Base-by-base conservation (phyloP, 2,797 vertebrate species). In the Sebastes hubbsi region DNA sequence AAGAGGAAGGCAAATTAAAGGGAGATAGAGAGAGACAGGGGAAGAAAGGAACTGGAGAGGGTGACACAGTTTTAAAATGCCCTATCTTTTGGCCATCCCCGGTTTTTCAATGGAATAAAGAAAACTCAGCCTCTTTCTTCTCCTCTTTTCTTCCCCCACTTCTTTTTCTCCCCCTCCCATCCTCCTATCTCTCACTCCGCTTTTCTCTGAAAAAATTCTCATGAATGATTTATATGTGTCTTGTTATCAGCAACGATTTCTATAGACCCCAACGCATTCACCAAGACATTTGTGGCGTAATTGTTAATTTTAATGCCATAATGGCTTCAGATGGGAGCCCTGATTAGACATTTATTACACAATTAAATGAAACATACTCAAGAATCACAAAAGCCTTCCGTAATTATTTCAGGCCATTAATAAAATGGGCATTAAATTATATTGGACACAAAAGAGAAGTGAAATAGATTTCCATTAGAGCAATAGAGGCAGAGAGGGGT, bases 371-470 rank as follows among this genome's bases (percentile, higher is more conserved):
- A 99, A 99, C 98, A 99, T 99, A 99, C 98, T 99, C 98, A 98
- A 99, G 97, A 98, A 99, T 99, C 97, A 99, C 98, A 99, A 99
- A 99, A 97, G 98, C 96, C 95, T 97, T 97, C 98, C 97, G 95
- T 99, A 99, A 99, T 99, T 99, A 99, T 99, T 99, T 99, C 98
- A 99, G 98, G 98, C 98, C 98, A 99, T 99, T 99, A 99, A 99
- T 99, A 99, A 99, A 99, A 99, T 98, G 97, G 98, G 97, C 98
- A 99, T 99, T 99, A 99, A 99, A 99, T 99, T 99, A 99, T 99
- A 98, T 99, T 97, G 97, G 97, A 99, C 98, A 99, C 98, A 99
- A 99, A 99, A 98, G 98, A 97, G 97, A 97, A 98, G 98, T 97
- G 97, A 99, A 99, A 99, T 99, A 99, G 98, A 99, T 99, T 99